Percentiles rank a stretch among this genome's conserved stretches.
phyloP scores from a whole-genome alignment of 2,888 invertebrate genomes.

The Cheilosia impressa region DNA sequence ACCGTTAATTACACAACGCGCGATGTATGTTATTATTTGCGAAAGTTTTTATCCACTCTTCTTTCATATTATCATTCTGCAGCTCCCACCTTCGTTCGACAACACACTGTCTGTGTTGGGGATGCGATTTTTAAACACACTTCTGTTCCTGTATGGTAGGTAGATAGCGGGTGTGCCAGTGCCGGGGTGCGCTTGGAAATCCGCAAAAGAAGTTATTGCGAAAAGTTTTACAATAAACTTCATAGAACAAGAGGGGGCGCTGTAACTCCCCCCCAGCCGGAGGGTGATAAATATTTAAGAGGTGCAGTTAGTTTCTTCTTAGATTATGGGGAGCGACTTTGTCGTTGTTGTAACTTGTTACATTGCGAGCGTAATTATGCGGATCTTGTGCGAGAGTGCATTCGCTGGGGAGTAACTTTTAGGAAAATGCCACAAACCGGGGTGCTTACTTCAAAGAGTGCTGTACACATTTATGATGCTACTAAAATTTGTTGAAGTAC shows the following conservation, averaged over 20 bases:
- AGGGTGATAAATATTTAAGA: slow-evolving; percentile 66
- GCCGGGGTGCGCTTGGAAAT: not conserved
- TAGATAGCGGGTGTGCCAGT: not conserved
- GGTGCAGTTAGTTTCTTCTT: slow-evolving; percentile 53
- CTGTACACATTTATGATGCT: not conserved
- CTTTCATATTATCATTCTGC: slow-evolving; percentile 7
- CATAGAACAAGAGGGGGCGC: not conserved
- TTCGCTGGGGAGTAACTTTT: slow-evolving; percentile 38
- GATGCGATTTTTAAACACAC: not conserved
- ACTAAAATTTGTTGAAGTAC: not conserved
- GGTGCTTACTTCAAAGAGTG: not conserved
- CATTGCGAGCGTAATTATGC: slow-evolving; percentile 53
- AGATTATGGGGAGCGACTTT: slow-evolving; percentile 47
- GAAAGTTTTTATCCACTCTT: slow-evolving; percentile 28
- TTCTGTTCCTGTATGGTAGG: no score
- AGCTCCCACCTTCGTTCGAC: not conserved
- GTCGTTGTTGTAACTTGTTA: slow-evolving; percentile 43
- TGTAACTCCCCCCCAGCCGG: slow-evolving; percentile 9
- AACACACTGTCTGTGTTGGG: slow-evolving; percentile 7
- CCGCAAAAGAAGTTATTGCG: slow-evolving; percentile 50
- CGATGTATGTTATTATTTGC: slow-evolving; percentile 57
- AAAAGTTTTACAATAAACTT: slow-evolving; percentile 64
- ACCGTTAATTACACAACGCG: slow-evolving; percentile 68
- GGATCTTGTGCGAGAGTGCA: slow-evolving; percentile 37
- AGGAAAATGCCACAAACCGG: not conserved